phyloP scores from a whole-genome alignment of 2,113 vertebrate genomes.

The Leptodactylus fuscus region DNA sequence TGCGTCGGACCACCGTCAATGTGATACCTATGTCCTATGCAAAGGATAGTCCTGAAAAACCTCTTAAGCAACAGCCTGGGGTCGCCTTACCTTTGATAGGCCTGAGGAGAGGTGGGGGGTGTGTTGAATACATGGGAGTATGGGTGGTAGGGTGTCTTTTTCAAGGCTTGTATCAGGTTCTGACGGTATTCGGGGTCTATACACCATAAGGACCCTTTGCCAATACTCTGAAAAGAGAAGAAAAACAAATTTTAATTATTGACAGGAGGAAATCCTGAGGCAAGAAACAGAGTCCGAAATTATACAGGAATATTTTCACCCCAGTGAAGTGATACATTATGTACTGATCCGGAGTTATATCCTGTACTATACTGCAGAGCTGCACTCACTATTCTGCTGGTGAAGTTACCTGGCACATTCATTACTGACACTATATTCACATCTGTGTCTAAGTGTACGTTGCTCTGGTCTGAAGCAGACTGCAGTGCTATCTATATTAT shows the following conservation, averaged over 20 bases:
- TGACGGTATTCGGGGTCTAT: constrained; percentile 99
- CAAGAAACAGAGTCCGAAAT: background rate
- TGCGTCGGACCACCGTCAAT: too few relatives aligned
- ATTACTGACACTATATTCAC: too few relatives aligned
- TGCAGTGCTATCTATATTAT: too few relatives aligned
- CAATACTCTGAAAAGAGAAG: constrained; percentile 89
- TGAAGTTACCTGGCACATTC: too few relatives aligned
- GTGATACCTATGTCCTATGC: too few relatives aligned
- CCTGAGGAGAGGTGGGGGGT: constrained; percentile 89
- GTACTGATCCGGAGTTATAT: background rate
- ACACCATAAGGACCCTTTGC: constrained; percentile 98
- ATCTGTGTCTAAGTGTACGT: too few relatives aligned
- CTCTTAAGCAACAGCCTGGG: too few relatives aligned
- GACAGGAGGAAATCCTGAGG: background rate
- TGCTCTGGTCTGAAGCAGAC: too few relatives aligned
- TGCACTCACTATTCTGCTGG: too few relatives aligned
- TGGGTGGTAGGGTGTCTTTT: constrained; percentile 98
- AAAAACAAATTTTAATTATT: background rate
- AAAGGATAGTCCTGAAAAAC: too few relatives aligned
- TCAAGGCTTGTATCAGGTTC: constrained; percentile 99
- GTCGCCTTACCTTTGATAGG: constrained; percentile 92
- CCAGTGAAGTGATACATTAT: too few relatives aligned
- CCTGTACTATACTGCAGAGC: background rate
- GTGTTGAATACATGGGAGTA: constrained; percentile 89
- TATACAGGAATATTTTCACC: too few relatives aligned